Conservation (phyloP, 2,888 invertebrate genomes). For the Punctoribates punctum region DNA sequence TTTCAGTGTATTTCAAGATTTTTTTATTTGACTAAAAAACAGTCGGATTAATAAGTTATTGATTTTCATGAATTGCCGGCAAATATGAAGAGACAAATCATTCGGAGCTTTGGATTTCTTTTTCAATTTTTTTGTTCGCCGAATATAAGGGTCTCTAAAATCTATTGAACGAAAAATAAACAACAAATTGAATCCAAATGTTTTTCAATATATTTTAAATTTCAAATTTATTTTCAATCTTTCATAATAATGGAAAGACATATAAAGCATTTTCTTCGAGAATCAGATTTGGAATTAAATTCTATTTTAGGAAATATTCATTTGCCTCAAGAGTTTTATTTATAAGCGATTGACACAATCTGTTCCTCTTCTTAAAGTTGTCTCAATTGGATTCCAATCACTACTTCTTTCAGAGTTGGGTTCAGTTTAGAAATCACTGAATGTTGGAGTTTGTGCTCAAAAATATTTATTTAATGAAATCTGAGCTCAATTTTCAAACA, state of each 20-base stretch:
- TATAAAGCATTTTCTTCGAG: background rate
- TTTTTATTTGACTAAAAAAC: too few relatives aligned
- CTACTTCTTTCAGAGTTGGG: too few relatives aligned
- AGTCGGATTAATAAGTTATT: too few relatives aligned
- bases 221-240: constrained; percentile 7
- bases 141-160: constrained; percentile 1
- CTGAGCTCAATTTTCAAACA: too few relatives aligned
- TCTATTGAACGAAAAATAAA: background rate
- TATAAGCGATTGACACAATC: background rate
- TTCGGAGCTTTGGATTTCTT: background rate
- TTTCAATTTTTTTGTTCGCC: background rate
- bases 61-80: too few relatives aligned
- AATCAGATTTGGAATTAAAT: background rate
- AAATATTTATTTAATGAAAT: too few relatives aligned
- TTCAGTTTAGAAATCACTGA: too few relatives aligned
- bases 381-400: too few relatives aligned
- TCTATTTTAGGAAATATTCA: background rate
- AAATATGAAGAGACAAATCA: background rate
- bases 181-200: background rate
- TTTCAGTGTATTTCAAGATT: too few relatives aligned
- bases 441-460: too few relatives aligned
- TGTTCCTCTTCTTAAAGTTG: too few relatives aligned
- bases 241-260: background rate
- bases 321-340: constrained; percentile 3
- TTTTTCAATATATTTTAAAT: constrained; percentile 1